phyloP scores from a whole-genome alignment of 64 coral and sea anemone species.

The Montipora foliosa region DNA sequence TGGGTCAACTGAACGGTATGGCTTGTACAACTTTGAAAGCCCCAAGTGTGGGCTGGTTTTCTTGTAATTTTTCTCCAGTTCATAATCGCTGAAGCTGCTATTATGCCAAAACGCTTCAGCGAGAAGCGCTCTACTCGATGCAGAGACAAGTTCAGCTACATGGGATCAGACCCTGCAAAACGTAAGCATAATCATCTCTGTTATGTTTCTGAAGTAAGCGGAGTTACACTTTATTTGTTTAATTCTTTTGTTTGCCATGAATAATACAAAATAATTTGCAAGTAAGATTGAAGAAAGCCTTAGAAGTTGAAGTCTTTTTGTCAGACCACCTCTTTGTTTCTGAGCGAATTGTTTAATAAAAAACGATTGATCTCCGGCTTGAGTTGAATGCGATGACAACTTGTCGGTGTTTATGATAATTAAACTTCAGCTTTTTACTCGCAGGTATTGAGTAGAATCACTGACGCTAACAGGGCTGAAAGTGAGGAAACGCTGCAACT shows the following conservation, averaged over 20 bases:
- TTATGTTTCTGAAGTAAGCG: background rate
- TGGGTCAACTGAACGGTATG: background rate
- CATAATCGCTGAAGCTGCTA: background rate
- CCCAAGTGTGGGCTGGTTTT: background rate
- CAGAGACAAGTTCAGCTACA: background rate
- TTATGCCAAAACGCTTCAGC: slow-evolving; percentile 15
- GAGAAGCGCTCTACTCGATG: background rate
- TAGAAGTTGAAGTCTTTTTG: background rate
- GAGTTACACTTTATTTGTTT: background rate
- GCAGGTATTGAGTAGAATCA: too few species aligned
- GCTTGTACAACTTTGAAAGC: background rate
- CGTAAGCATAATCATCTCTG: background rate
- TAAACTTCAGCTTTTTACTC: too few species aligned
- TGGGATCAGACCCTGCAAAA: background rate
- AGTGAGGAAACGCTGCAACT: too few species aligned
- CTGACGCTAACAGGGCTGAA: too few species aligned
- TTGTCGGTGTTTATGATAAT: too few species aligned
- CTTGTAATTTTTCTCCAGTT: background rate
- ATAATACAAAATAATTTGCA: background rate
- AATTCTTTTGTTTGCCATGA: background rate
- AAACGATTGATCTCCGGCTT: too few species aligned
- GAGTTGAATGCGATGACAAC: too few species aligned
- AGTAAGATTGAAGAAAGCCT: background rate
- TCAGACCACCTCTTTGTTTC: background rate
- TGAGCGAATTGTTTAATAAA: too few species aligned